Percentiles rank a stretch among this genome's conserved stretches.
These are phyloP conservation scores for Macrotis lagotis DNA, from an alignment of 2,113 vertebrate genomes.

Conservation along the genomic window DNA sequence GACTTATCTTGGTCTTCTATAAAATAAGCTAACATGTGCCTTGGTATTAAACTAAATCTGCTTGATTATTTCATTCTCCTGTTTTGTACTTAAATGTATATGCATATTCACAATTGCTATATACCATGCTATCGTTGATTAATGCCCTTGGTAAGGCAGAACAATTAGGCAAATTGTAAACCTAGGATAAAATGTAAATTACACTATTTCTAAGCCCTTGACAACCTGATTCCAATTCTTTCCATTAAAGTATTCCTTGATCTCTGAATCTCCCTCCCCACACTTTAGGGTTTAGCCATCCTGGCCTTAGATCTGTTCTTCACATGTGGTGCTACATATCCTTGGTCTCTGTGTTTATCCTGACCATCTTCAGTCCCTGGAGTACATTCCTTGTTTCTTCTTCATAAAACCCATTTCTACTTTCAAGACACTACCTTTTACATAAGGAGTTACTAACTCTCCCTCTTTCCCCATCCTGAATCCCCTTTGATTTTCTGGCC, in stretches of 20 bases:
- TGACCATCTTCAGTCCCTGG: neutral
- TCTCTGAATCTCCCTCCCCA: neutral
- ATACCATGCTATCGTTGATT: neutral
- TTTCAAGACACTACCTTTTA: neutral
- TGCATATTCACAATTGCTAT: neutral
- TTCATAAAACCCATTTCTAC: neutral
- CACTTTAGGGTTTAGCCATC: neutral
- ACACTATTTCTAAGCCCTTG: neutral
- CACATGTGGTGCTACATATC: neutral
- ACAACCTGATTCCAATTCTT: neutral
- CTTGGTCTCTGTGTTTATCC: neutral
- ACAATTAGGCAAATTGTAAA: neutral
- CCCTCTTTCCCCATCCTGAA: neutral
- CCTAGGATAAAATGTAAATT: neutral
- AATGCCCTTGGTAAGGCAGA: neutral
- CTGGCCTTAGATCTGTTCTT: neutral
- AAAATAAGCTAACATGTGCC: neutral
- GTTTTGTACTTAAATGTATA: neutral
- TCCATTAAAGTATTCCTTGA: neutral
- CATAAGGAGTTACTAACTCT: neutral
- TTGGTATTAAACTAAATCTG: neutral
- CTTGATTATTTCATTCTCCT: neutral
- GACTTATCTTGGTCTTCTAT: neutral
- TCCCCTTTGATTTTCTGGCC: neutral
- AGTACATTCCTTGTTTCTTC: neutral